Evolutionary conservation across 2,797 vertebrate genomes (phyloP), one percentile per base, ranked within the genome.

Genomic region (Heterohyrax brucei): DNA sequence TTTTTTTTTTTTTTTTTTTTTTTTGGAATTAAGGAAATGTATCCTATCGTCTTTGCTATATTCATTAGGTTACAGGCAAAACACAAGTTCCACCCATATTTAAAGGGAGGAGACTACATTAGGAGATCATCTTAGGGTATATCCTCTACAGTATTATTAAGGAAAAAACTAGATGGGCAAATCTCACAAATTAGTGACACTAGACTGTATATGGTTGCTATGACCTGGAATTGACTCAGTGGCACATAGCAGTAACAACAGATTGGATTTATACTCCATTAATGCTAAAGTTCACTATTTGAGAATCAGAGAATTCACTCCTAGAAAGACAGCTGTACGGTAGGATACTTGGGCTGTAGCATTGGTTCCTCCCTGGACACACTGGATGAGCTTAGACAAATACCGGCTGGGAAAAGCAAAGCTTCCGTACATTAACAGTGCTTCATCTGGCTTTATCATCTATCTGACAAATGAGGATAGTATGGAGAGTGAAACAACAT

Each of bases 71-170:
- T 44, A 72, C 10, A 61, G 85, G 22, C 50, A 13, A 78, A 59
- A 14, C 12, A 46, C 26, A 9, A n/a, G 7, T 14, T 66, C n/a
- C 28, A 12, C 1, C 26, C 50, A 3, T 0, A 24, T 21, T 56
- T 16, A 56, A 16, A 4, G 53, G 10, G 6, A n/a, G 4, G 3
- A 33, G 12, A 5, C 14, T 26, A 75, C 28, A 8, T 0, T 2
- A 3, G 28, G 22, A 56, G 46, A 16, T 19, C 59, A 12, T 26
- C 21, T 2, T 1, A 21, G 22, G 3, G 21, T 19, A 7, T 13
- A 0, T n/a, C 33, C 28, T 7, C n/a, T 22, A 0, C 16, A 13
- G 0, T 5, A 5, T 26, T 1, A 24, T 16, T 61, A n/a, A 6
- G 16, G n/a, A 66, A 4, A 48, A 0, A 0, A 6, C 2, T 33